A percentile compares a stretch with the other conserved stretches of the same genome.
phyloP scores from a whole-genome alignment of 1,140 invertebrate genomes.

The Sitophilus oryzae region DNA sequence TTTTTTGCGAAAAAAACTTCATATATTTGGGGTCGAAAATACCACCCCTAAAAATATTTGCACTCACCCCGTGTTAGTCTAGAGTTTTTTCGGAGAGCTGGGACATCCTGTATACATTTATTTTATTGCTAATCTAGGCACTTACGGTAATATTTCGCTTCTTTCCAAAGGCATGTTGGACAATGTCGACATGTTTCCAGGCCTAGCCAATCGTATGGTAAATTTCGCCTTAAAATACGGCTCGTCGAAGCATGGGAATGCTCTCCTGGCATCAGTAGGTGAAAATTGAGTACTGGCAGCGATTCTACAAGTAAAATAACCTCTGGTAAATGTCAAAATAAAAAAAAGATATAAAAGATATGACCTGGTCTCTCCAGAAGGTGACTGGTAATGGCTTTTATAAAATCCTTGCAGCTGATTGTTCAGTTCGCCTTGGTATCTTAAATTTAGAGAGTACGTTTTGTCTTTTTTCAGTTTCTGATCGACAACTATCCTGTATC shows the following conservation, averaged over 20 bases:
- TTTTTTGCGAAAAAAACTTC: no score
- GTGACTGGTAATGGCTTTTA: slow-evolving; percentile 60
- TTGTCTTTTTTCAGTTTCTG: slow-evolving; percentile 27
- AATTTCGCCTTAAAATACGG: slow-evolving; percentile 78
- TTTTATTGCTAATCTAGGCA: neutral
- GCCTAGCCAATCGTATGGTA: slow-evolving; percentile 57
- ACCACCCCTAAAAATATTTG: no score
- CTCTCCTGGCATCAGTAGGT: slow-evolving; percentile 69
- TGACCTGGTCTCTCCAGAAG: slow-evolving; percentile 7
- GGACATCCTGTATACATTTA: no score
- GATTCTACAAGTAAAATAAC: slow-evolving; percentile 47
- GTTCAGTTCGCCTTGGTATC: slow-evolving; percentile 34
- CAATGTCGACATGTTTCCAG: slow-evolving; percentile 32
- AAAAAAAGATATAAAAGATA: no score
- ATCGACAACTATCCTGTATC: slow-evolving; percentile 33
- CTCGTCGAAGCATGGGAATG: slow-evolving; percentile 89
- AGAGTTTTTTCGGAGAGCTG: no score
- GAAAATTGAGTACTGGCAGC: slow-evolving; percentile 76
- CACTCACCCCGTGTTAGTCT: no score
- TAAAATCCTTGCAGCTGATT: slow-evolving; percentile 72
- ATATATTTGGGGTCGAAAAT: no score
- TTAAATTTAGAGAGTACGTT: slow-evolving; percentile 32
- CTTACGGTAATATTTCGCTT: slow-evolving; percentile 19
- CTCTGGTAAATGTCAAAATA: neutral
- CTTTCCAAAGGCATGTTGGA: slow-evolving; percentile 40